These are phyloP conservation scores for Hemicentrotus pulcherrimus DNA, from an alignment of 35 echinoderm and acorn worm genomes.

Conservation along the genomic window DNA sequence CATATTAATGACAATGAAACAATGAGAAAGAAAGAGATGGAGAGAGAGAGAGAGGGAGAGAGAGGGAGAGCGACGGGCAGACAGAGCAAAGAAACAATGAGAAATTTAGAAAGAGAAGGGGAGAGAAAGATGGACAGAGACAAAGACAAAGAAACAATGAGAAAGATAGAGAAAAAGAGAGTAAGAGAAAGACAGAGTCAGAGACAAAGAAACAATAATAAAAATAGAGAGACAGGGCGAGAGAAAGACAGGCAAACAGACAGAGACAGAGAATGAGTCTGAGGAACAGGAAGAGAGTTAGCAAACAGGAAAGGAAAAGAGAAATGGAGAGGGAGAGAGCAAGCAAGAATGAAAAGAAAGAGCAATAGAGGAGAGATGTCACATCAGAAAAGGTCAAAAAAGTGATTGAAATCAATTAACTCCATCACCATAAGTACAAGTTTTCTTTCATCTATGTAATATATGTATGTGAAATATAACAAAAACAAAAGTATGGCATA, in stretches of 20 bases:
- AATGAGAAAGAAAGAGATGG: not conserved
- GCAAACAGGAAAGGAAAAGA: too few species aligned
- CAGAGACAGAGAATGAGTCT: not conserved
- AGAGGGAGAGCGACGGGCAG: not conserved
- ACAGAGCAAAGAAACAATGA: not conserved
- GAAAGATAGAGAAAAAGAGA: too few species aligned
- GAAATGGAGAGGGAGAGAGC: too few species aligned
- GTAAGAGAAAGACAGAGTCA: too few species aligned
- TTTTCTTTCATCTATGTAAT: too few species aligned
- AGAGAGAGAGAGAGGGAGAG: not conserved
- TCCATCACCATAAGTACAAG: not conserved
- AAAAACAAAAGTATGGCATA: not conserved
- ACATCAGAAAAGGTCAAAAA: not conserved
- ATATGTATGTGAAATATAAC: too few species aligned
- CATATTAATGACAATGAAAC: not conserved
- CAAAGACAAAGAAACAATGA: too few species aligned
- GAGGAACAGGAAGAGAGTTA: too few species aligned
- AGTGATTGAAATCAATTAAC: not conserved
- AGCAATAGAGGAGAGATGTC: not conserved
- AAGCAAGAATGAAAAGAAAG: not conserved
- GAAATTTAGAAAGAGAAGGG: not conserved
- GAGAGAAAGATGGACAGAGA: not conserved
- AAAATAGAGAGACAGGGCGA: not conserved
- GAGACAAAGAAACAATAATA: too few species aligned
- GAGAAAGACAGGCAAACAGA: not conserved